phyloP scores from a whole-genome alignment of 2,113 vertebrate genomes.

The Eulemur rufifrons region DNA sequence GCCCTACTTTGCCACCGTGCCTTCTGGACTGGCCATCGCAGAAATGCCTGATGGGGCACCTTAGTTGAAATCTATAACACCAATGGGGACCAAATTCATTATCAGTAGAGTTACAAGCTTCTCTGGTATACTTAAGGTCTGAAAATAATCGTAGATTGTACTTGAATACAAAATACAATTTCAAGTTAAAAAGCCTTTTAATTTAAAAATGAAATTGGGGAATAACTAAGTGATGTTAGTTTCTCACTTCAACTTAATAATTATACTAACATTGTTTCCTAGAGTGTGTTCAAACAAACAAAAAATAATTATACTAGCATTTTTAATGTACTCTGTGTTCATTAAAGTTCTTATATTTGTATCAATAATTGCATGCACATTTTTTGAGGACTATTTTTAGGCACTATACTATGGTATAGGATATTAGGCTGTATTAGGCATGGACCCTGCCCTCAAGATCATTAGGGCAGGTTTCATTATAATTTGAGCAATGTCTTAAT shows the following conservation, averaged over 20 bases:
- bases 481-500: neutral
- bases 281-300: too few relatives aligned
- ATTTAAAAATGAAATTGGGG: neutral
- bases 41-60: neutral
- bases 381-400: neutral
- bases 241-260: neutral
- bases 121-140: neutral
- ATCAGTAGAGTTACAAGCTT: neutral
- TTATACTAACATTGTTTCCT: neutral
- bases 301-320: neutral
- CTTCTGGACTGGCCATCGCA: neutral
- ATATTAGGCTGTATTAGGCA: neutral
- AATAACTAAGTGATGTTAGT: neutral
- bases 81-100: neutral
- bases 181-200: constrained; percentile 25
- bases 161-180: neutral
- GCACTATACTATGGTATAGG: neutral
- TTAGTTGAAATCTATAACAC: neutral
- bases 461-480: neutral
- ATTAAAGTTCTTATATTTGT: neutral
- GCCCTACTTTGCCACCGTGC: neutral
- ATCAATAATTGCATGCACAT: neutral
- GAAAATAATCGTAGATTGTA: neutral
- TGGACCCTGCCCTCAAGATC: neutral
- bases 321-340: neutral